Evolutionary conservation across 2,797 vertebrate species (phyloP), one percentile per base, ranked within the genome.

Genomic region (Australoheros facetus): DNA sequence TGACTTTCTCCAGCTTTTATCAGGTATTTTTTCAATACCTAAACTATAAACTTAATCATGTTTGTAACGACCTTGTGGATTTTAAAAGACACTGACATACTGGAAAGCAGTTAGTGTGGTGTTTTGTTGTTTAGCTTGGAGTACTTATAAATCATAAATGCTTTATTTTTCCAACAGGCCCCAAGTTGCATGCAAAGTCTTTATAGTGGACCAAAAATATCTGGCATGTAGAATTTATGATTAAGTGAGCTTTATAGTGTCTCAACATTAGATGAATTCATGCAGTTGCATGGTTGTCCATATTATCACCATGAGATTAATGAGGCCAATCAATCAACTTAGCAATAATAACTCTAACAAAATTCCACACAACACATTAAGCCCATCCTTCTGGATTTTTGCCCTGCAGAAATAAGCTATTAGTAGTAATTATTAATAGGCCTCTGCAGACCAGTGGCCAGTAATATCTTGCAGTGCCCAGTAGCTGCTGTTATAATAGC

Each of bases 261-360:
- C 26, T 69, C 62, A 30, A 17, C 62, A 13, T 69, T 30, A 51
- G 19, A 51, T 54, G 17, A 77, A 78, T 74, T 39, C 64, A 60
- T 83, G 5, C 56, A 75, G 55, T 80, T 79, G 60, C 79, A 51
- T 77, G 73, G 60, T 56, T 26, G 56, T 42, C 72, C 53, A 79
- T 70, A 59, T 39, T 26, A 37, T 77, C 77, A 80, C 42, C 59
- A 48, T 75, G 59, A 77, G 14, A 57, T 21, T 62, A 70, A 45
- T 60, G 71, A 42, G 60, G 70, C 54, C 60, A n/a, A 71, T 88
- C 81, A 75, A 83, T 88, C 37, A 54, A 13, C 71, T 55, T 62
- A 45, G 73, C 42, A 45, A 77, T 75, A 75, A 64, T 30, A 9
- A 56, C 16, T 14, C 42, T 2, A 37, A 0, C 4, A 21, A 19